Conservation (phyloP, 2,888 invertebrate species). For the Perithous albicinctus region DNA sequence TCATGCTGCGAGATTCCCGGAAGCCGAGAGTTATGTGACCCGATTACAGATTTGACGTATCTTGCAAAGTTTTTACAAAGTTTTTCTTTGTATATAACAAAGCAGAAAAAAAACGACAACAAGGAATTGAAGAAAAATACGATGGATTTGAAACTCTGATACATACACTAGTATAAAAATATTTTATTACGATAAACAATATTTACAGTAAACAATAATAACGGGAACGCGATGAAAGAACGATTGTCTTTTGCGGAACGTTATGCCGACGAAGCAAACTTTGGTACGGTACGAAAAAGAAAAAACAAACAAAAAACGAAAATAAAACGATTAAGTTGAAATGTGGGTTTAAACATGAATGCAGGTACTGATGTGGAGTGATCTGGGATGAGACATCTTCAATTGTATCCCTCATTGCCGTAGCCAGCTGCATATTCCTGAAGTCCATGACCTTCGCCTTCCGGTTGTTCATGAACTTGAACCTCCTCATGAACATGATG, state of each 20-base stretch:
- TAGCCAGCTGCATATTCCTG: conserved; percentile 63
- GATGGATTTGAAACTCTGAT: neutral
- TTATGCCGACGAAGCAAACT: conserved; percentile 10
- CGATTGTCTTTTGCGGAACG: neutral
- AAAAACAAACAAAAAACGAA: neutral
- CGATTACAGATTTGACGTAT: neutral
- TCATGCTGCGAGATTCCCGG: neutral
- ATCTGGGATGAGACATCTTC: conserved; percentile 15
- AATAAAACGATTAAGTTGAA: neutral
- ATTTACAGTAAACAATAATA: conserved; percentile 56
- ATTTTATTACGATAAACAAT: conserved; percentile 49
- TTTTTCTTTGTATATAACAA: too few relatives aligned
- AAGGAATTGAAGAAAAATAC: neutral
- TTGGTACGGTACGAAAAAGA: conserved; percentile 34
- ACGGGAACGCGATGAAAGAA: conserved; percentile 6
- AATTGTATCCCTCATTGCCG: conserved; percentile 65
- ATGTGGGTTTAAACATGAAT: neutral
- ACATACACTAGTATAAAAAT: neutral
- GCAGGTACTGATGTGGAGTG: conserved; percentile 45
- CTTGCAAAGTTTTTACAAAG: neutral
- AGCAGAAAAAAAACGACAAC: too few relatives aligned
- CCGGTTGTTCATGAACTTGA: conserved; percentile 30
- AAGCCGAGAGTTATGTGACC: conserved; percentile 1
- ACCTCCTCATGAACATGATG: conserved; percentile 47
- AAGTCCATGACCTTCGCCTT: conserved; percentile 35